phyloP scores from a whole-genome alignment of 2,888 invertebrate genomes.

The Gibbula magus region DNA sequence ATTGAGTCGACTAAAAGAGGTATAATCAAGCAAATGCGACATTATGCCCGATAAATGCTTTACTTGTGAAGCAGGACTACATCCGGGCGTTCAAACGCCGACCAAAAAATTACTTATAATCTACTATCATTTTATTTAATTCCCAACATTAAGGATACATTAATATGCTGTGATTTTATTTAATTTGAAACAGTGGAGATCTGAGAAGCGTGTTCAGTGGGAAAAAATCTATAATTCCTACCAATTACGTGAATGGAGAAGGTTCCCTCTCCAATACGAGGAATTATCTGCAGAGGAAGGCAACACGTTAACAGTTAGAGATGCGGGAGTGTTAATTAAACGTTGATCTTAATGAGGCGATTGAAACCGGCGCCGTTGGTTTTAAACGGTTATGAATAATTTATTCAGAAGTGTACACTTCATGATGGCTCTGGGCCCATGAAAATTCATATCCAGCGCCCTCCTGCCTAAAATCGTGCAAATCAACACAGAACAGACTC shows the following conservation, averaged over 20 bases:
- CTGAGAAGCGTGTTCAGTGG: background rate
- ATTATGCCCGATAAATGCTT: constrained; percentile 15
- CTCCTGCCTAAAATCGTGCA: background rate
- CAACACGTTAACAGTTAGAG: constrained; percentile 29
- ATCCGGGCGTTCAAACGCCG: constrained; percentile 7
- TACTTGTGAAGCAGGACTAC: background rate
- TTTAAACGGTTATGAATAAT: too few species aligned
- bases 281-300: constrained; percentile 21
- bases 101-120: constrained; percentile 22
- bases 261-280: background rate
- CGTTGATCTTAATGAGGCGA: background rate
- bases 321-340: constrained; percentile 30
- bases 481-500: background rate
- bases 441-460: background rate
- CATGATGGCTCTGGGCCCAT: background rate
- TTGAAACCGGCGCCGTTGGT: background rate
- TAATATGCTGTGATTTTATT: constrained; percentile 24
- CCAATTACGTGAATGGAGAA: background rate
- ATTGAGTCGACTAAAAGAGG: constrained; percentile 25
- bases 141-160: constrained; percentile 18
- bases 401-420: too few species aligned
- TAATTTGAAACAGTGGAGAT: constrained; percentile 21
- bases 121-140: constrained; percentile 25
- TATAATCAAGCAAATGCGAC: constrained; percentile 15
- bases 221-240: constrained; percentile 19